phyloP scores from a whole-genome alignment of 2,888 invertebrate species.

The Cataglyphis altisquamis region DNA sequence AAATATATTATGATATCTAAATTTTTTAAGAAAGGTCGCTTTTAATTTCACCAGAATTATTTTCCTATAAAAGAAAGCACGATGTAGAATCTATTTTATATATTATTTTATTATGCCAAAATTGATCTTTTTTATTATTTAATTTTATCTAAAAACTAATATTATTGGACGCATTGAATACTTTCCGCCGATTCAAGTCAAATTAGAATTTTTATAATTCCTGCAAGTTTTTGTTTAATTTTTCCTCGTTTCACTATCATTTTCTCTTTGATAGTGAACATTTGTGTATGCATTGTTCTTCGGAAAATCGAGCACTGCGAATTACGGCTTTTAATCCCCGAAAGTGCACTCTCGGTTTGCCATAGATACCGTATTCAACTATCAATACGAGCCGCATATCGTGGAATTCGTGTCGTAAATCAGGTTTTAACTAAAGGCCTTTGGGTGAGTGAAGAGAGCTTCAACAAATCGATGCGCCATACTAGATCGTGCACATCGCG shows the following conservation, averaged over 20 bases:
- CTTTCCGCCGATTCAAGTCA: not conserved
- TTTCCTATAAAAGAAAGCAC: not conserved
- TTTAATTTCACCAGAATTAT: not conserved
- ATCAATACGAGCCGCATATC: slow-evolving; percentile 15
- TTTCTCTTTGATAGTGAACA: not conserved
- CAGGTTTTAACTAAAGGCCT: slow-evolving; percentile 44
- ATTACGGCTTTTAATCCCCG: slow-evolving; percentile 21
- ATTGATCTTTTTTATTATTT: not conserved
- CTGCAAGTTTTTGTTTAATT: not conserved
- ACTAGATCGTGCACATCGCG: slow-evolving; percentile 34
- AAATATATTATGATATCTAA: not conserved
- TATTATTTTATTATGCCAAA: not conserved
- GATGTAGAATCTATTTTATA: slow-evolving; percentile 7
- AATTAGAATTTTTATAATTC: not conserved
- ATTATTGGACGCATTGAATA: not conserved
- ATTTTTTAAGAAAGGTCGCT: not conserved
- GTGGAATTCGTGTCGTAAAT: slow-evolving; percentile 40
- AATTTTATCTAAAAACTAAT: not conserved
- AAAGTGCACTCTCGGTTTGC: not conserved
- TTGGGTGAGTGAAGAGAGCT: slow-evolving; percentile 9
- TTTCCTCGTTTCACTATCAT: not conserved
- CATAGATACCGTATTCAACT: not conserved
- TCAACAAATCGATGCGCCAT: slow-evolving; percentile 49
- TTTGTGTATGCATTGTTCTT: slow-evolving; percentile 4
- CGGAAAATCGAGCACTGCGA: not conserved